Evolutionary conservation across 1,140 invertebrate species (phyloP).

Genomic region (Littorina saxatilis): DNA sequence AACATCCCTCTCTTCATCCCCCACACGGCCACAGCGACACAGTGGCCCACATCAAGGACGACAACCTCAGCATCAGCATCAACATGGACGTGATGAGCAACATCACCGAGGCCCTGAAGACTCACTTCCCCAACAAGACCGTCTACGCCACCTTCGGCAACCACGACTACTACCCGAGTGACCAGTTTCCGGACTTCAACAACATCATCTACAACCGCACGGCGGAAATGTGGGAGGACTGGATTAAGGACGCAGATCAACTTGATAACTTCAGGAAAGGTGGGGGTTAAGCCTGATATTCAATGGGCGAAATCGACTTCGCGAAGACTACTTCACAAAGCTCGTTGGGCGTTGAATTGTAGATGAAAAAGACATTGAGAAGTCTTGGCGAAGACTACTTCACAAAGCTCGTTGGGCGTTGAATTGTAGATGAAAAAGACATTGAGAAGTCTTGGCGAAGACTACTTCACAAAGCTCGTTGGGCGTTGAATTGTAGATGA

Average conservation of each 20-base stretch:
- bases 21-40: conserved; percentile 63
- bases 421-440: no score
- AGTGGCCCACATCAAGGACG: conserved; percentile 58
- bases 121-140: conserved; percentile 45
- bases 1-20: no score
- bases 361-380: no score
- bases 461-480: no score
- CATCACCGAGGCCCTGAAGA: conserved; percentile 53
- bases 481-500: no score
- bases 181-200: conserved; percentile 57
- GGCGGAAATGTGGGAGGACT: conserved; percentile 56
- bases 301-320: no score
- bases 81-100: conserved; percentile 61
- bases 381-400: no score
- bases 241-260: conserved; percentile 56
- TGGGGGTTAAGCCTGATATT: conserved; percentile 37
- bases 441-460: no score
- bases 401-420: no score
- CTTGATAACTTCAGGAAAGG: conserved; percentile 53
- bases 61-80: conserved; percentile 51
- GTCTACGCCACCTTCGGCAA: conserved; percentile 67
- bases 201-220: conserved; percentile 60
- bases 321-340: no score
- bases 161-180: conserved; percentile 67
- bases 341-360: no score